Base-by-base conservation (phyloP, 2,113 vertebrate genomes). In the Sapajus apella region DNA sequence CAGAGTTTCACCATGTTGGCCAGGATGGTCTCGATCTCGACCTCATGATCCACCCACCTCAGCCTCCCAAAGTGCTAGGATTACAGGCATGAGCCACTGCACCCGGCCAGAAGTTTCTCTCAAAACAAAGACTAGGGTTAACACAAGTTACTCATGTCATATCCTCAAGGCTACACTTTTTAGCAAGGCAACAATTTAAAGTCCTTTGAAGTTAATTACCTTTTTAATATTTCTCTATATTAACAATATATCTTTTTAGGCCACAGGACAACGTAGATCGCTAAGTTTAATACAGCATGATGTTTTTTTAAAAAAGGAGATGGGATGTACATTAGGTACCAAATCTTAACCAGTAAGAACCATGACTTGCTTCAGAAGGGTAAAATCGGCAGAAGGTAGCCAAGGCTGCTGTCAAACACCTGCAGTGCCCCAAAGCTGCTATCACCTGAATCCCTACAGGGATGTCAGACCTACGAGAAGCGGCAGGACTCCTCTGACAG, bases 391-490 rank as follows among this genome's bases (percentile, higher is more conserved):
- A 66, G 86, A 91, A 75, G 4, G 37, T 25, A 80, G 55, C 84
- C 96, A 37, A 88, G 95, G 94, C 91, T 96, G n/a, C 43, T 58
- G 89, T 90, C 72, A 45, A 75, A 84, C 30, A 40, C 75, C 95
- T 88, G 94, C 94, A 98, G 98, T 93, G 97, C 91, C 97, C 95
- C 97, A 97, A 97, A 97, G 95, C 32, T 97, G 88, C 97, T 79
- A 84, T 7, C 5, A 55, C 90, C 94, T 35, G 73, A 40, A 40
- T 94, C 96, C 90, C 94, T 87, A 23, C 18, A 21, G 35, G 35
- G 56, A 16, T 17, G 27, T 47, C 56, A 52, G 40, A 32, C 37
- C 32, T 2, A 68, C 70, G 52, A 97, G 88, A 96, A 37, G 0
- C 72, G 47, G 3, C 4, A 87, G 82, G 27, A 30, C 23, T 77